Percentiles rank a stretch among this genome's conserved stretches.
phyloP scores from a whole-genome alignment of 2,888 invertebrate genomes.

The Lathronympha strigana region DNA sequence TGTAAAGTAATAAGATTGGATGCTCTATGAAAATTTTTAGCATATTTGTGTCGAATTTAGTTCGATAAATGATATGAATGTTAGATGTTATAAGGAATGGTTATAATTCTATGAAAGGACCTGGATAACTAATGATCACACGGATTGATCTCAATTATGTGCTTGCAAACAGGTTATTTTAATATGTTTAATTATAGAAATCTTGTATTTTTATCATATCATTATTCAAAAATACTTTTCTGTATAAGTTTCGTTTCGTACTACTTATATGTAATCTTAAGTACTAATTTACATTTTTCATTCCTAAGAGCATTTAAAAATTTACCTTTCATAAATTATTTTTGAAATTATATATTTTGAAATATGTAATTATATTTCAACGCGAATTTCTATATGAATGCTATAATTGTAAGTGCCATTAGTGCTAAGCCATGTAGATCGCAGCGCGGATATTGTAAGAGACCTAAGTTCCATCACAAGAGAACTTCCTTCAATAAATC shows the following conservation, averaged over 20 bases:
- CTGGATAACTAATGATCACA: constrained; percentile 28
- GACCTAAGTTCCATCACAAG: constrained; percentile 15
- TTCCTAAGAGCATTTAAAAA: constrained; percentile 67
- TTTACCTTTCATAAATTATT: constrained; percentile 45
- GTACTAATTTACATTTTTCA: constrained; percentile 55
- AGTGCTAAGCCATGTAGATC: constrained; percentile 52
- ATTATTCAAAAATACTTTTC: constrained; percentile 5
- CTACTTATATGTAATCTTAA: constrained; percentile 21
- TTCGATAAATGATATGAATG: constrained; percentile 14
- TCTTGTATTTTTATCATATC: constrained; percentile 18
- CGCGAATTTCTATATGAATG: constrained; percentile 14
- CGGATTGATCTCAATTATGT: constrained; percentile 35
- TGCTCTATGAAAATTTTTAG: constrained; percentile 16
- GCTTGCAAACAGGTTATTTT: constrained; percentile 16
- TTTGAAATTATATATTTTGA: constrained; percentile 25
- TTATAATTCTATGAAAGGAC: constrained; percentile 17
- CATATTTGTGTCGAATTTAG: constrained; percentile 26
- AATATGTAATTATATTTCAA: constrained; percentile 11
- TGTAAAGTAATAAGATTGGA: constrained; percentile 1
- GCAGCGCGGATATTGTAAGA: constrained; percentile 49
- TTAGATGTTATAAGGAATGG: constrained; percentile 11
- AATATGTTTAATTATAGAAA: constrained; percentile 10
- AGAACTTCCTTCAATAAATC: constrained; percentile 17
- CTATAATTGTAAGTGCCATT: constrained; percentile 63
- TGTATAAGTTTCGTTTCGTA: constrained; percentile 2